Conservation (phyloP, 2,113 vertebrate species). For the Eleginops maclovinus region DNA sequence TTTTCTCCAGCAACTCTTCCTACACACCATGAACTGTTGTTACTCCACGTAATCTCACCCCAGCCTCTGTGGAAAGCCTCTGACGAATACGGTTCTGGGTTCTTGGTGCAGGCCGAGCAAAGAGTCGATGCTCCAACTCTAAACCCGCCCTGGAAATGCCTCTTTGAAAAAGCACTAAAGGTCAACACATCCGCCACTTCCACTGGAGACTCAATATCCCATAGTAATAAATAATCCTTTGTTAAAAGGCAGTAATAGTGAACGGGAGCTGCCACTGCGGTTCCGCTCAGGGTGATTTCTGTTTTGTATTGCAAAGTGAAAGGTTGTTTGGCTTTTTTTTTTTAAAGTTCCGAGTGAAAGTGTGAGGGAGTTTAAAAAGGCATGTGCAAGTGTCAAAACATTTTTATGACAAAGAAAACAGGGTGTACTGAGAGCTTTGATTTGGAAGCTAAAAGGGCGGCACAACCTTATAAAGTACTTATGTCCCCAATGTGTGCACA, state of each 20-base stretch:
- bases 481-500: not conserved
- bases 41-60: too few species aligned
- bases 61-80: too few species aligned
- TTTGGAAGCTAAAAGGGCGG: too few species aligned
- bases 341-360: not conserved
- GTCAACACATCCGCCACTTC: not conserved
- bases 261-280: constrained; percentile 45
- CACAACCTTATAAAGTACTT: not conserved
- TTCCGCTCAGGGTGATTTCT: constrained; percentile 56
- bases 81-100: too few species aligned
- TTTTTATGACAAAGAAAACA: constrained; percentile 8
- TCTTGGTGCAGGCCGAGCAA: too few species aligned
- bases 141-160: too few species aligned
- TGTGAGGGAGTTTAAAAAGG: not conserved
- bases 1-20: too few species aligned
- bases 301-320: constrained; percentile 21
- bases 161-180: too few species aligned
- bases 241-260: constrained; percentile 31
- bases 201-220: not conserved
- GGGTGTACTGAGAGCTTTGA: not conserved
- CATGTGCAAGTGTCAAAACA: constrained; percentile 28
- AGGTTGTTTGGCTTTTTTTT: constrained; percentile 24
- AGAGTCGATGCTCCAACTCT: too few species aligned
- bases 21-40: too few species aligned
- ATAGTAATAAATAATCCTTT: constrained; percentile 39